A percentile compares a stretch with the other conserved stretches of the same genome.
Conservation (phyloP, 2,113 vertebrate genomes). For the Riparia riparia region DNA sequence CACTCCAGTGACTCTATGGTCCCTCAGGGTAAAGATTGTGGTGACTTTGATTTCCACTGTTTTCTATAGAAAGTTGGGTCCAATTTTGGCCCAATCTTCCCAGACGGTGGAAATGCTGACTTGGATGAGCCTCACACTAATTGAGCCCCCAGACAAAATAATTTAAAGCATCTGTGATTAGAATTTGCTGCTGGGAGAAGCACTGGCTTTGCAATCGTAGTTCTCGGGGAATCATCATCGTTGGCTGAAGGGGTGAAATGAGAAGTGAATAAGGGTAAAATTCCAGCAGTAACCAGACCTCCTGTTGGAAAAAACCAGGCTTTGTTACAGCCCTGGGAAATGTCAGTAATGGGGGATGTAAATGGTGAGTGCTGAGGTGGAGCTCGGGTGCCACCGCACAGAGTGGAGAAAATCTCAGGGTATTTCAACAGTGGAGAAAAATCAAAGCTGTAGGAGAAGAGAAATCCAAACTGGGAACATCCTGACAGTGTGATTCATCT, state of each 20-base stretch:
- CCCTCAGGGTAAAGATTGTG: background rate
- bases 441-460: background rate
- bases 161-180: background rate
- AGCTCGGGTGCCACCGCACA: background rate
- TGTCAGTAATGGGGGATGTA: rapidly evolving
- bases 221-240: background rate
- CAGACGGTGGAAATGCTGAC: background rate
- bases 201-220: background rate
- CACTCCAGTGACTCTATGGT: rapidly evolving
- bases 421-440: background rate
- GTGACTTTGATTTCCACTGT: background rate
- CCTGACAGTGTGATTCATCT: background rate
- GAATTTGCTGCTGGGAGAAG: background rate
- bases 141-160: background rate
- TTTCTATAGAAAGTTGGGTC: background rate
- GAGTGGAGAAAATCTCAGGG: background rate
- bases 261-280: background rate
- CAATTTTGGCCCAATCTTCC: too few species aligned
- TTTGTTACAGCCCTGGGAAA: background rate
- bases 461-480: background rate
- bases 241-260: background rate
- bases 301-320: background rate
- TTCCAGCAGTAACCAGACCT: background rate
- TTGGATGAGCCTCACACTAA: background rate
- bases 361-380: background rate